phyloP scores from a whole-genome alignment of 2,113 vertebrate species.

The Perca flavescens region DNA sequence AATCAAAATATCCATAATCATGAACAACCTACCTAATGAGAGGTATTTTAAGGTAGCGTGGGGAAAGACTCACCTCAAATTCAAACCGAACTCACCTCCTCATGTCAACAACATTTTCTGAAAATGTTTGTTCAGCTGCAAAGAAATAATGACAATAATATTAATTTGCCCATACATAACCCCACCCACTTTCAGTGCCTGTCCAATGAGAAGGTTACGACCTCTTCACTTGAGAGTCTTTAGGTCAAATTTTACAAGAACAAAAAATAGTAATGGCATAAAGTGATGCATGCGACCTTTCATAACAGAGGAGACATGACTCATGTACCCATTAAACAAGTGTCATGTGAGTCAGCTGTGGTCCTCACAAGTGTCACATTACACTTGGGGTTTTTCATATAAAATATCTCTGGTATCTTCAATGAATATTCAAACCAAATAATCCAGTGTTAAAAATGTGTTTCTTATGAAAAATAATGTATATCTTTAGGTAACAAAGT shows the following conservation, averaged over 20 bases:
- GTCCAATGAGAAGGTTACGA: slow-evolving; percentile 50
- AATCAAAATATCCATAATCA: background rate
- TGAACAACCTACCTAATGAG: background rate
- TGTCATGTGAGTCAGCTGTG: slow-evolving; percentile 40
- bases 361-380: slow-evolving; percentile 4
- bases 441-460: too few relatives aligned
- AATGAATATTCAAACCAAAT: background rate
- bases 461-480: background rate
- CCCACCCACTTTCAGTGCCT: slow-evolving; percentile 33
- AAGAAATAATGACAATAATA: slow-evolving; percentile 42
- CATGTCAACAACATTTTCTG: slow-evolving; percentile 12
- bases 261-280: slow-evolving; percentile 57
- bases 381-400: background rate
- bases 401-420: background rate
- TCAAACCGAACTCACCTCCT: slow-evolving; percentile 47
- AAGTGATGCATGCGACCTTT: slow-evolving; percentile 38
- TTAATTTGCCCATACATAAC: slow-evolving; percentile 11
- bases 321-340: slow-evolving; percentile 15
- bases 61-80: background rate
- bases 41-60: background rate
- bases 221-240: slow-evolving; percentile 32
- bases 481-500: too few relatives aligned
- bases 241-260: slow-evolving; percentile 72
- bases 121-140: slow-evolving; percentile 29
- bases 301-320: slow-evolving; percentile 19